phyloP scores from a whole-genome alignment of 2,113 vertebrate species.

The Limanda limanda region DNA sequence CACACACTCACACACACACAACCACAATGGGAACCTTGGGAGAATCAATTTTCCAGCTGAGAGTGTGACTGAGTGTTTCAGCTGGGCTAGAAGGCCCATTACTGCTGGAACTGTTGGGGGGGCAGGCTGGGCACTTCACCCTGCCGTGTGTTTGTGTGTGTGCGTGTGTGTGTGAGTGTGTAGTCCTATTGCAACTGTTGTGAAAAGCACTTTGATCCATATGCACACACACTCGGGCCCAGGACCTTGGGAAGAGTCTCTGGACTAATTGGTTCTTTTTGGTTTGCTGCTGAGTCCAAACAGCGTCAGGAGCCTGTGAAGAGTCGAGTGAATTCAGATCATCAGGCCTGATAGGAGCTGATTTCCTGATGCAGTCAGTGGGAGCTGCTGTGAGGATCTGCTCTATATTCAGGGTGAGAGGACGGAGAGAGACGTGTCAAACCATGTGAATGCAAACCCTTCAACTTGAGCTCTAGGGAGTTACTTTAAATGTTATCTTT shows the following conservation, averaged over 20 bases:
- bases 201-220: slow-evolving; percentile 55
- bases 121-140: slow-evolving; percentile 30
- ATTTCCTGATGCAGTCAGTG: slow-evolving; percentile 13
- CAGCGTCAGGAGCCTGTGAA: slow-evolving; percentile 28
- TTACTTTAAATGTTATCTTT: too few species aligned
- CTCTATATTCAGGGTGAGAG: too few species aligned
- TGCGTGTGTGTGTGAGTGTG: not conserved
- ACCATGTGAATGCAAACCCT: too few species aligned
- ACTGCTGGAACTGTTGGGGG: not conserved
- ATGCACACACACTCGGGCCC: slow-evolving; percentile 1
- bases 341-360: slow-evolving; percentile 2
- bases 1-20: slow-evolving; percentile 14
- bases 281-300: slow-evolving; percentile 38
- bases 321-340: slow-evolving; percentile 36
- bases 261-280: slow-evolving; percentile 66
- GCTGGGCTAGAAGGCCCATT: slow-evolving; percentile 11
- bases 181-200: slow-evolving; percentile 10
- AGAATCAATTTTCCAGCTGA: slow-evolving; percentile 64
- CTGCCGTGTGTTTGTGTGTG: not conserved
- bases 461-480: too few species aligned
- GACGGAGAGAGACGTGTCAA: too few species aligned
- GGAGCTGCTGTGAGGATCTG: too few species aligned
- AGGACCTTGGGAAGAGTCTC: not conserved
- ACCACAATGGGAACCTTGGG: slow-evolving; percentile 32
- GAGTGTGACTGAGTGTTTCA: slow-evolving; percentile 59